Evolutionary conservation across 2,113 vertebrate genomes (phyloP), one percentile per base, ranked within the genome.

Genomic region (Bujurquina vittata): DNA sequence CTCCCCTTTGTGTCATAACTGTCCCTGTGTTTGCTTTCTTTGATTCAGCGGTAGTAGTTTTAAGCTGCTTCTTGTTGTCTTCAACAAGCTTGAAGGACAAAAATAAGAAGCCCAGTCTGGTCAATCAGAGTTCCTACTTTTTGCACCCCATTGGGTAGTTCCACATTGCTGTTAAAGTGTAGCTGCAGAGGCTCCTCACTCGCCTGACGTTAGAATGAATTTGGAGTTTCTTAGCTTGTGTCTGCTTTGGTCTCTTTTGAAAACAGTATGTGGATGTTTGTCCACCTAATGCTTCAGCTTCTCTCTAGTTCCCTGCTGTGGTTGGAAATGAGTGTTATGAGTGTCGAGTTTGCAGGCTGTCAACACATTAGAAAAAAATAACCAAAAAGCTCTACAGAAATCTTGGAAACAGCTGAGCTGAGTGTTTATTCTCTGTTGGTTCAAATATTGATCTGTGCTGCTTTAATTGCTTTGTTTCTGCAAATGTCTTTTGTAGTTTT

Each of bases 371-470:
- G 49, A 33, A 72, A 22, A 22, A 72, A 72, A 72, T n/a, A n/a
- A 26, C 4, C 6, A n/a, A 54, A 54, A 72, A 33, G 26, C 26
- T 72, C 2, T 1, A 20, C 20, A 49, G 67, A 33, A 54, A 72
- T 72, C 26, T 54, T 46, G 31, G 46, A 72, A 54, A 54, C 52
- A n/a, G 67, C 26, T 54, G 46, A 33, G 46, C 46, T 10, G 18
- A 72, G 18, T 54, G 46, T 72, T 72, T 49, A 5, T 72, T n/a
- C 46, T 72, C 67, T 54, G 18, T 49, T 54, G 67, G 67, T 54
- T 72, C 52, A 72, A 72, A 54, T 72, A 72, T 54, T 72, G 67
- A 72, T 74, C 52, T 75, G 35, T 57, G 17, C 18, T 72, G 46
- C 67, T 33, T 72, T 72, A 54, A 54, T 72, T 72, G 35, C 56